A percentile compares a stretch with the other conserved stretches of the same genome.
Conservation (phyloP, 2,888 invertebrate genomes). For the Hipparchia semele region DNA sequence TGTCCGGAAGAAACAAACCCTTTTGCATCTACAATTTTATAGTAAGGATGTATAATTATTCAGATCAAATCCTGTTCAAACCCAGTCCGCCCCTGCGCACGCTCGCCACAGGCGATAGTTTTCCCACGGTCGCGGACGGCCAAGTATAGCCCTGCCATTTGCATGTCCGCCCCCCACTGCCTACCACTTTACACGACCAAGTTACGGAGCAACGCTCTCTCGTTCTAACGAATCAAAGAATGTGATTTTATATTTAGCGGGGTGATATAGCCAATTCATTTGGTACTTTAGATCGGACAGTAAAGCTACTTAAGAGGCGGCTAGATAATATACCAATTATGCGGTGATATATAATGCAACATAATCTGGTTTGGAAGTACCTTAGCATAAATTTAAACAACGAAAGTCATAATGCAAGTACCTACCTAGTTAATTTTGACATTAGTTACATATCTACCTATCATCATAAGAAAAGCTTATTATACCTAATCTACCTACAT, state of each 20-base stretch:
- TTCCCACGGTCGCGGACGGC: slow-evolving; percentile 80
- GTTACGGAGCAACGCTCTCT: slow-evolving; percentile 45
- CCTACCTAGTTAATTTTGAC: neutral
- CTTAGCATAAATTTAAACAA: slow-evolving; percentile 2
- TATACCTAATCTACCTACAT: no score
- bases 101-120: slow-evolving; percentile 82
- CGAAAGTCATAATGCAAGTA: neutral
- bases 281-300: slow-evolving; percentile 42
- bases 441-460: neutral
- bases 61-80: slow-evolving; percentile 3
- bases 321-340: slow-evolving; percentile 39
- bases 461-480: no score
- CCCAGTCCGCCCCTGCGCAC: slow-evolving; percentile 61
- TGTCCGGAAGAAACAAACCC: no score
- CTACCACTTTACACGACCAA: slow-evolving; percentile 73
- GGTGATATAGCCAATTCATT: slow-evolving; percentile 46
- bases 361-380: slow-evolving; percentile 5
- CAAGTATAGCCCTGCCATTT: slow-evolving; percentile 79
- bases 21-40: no score
- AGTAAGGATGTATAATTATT: neutral
- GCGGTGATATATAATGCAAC: slow-evolving; percentile 33
- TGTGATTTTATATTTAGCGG: slow-evolving; percentile 49
- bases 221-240: slow-evolving; percentile 31
- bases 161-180: slow-evolving; percentile 75
- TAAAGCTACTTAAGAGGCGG: slow-evolving; percentile 37